These are phyloP conservation scores for Noctua pronuba DNA, from an alignment of 2,888 invertebrate genomes.

Conservation along the genomic window DNA sequence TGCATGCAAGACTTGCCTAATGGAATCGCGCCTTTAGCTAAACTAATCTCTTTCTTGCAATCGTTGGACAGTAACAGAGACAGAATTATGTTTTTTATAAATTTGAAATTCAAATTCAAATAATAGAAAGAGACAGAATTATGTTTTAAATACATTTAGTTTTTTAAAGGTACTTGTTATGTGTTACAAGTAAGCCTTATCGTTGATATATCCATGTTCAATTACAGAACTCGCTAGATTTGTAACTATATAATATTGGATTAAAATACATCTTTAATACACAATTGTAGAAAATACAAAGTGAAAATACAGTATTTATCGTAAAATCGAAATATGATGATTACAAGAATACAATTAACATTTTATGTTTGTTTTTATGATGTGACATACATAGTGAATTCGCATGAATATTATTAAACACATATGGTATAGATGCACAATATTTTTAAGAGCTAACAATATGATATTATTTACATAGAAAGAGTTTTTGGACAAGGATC, in stretches of 20 bases:
- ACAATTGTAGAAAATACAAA: background rate
- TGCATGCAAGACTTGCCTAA: too few relatives aligned
- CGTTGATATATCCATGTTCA: constrained; percentile 15
- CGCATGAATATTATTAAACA: background rate
- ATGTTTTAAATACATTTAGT: background rate
- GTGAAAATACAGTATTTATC: background rate
- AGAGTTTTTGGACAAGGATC: background rate
- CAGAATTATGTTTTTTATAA: background rate
- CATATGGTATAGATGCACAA: background rate
- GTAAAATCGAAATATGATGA: constrained; percentile 2
- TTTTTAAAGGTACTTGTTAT: background rate
- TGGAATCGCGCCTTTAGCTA: too few relatives aligned
- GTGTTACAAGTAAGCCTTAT: background rate
- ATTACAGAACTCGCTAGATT: background rate
- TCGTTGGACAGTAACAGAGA: background rate
- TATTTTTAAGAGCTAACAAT: background rate
- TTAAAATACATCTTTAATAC: constrained; percentile 18
- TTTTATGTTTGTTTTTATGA: background rate
- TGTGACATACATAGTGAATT: background rate
- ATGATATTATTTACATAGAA: background rate
- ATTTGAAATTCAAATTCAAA: background rate
- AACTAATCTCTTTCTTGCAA: background rate
- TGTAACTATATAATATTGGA: background rate
- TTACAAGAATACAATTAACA: background rate
- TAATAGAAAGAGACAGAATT: background rate